Evolutionary conservation across 2,888 invertebrate genomes (phyloP).

Genomic region (Calameuta idolon): DNA sequence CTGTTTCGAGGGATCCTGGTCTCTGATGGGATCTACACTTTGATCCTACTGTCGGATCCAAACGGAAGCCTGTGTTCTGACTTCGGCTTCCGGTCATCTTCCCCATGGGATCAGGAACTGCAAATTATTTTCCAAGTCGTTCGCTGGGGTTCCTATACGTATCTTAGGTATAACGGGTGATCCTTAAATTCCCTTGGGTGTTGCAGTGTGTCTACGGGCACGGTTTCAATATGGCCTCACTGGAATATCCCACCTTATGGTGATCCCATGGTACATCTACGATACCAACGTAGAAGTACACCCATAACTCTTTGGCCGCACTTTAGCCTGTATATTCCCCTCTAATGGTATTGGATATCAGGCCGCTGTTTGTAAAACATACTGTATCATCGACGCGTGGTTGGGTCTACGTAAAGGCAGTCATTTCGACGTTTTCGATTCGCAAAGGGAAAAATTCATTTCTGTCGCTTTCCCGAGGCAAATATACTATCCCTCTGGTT

Average conservation of each 20-base stretch:
- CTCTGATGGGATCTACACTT: too few relatives aligned
- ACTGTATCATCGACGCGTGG: conserved; percentile 4
- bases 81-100: conserved; percentile 44
- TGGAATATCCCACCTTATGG: conserved; percentile 65
- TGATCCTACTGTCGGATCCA: too few relatives aligned
- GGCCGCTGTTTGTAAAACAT: conserved; percentile 21
- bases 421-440: too few relatives aligned
- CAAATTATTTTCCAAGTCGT: conserved; percentile 53
- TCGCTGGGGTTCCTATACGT: conserved; percentile 21
- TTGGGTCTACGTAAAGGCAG: background rate
- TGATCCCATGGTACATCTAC: conserved; percentile 62
- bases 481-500: too few relatives aligned
- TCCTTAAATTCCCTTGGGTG: conserved; percentile 56
- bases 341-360: conserved; percentile 59
- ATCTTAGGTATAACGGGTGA: conserved; percentile 57
- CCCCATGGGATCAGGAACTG: conserved; percentile 43
- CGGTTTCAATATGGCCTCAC: conserved; percentile 52
- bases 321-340: conserved; percentile 42
- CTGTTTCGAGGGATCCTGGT: too few relatives aligned
- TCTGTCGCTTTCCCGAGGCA: too few relatives aligned
- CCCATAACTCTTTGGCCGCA: conserved; percentile 56
- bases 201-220: conserved; percentile 35
- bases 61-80: too few relatives aligned
- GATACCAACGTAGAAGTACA: conserved; percentile 48
- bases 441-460: too few relatives aligned